Evolutionary conservation across 2,113 vertebrate species (phyloP).

Genomic region (Parus major): DNA sequence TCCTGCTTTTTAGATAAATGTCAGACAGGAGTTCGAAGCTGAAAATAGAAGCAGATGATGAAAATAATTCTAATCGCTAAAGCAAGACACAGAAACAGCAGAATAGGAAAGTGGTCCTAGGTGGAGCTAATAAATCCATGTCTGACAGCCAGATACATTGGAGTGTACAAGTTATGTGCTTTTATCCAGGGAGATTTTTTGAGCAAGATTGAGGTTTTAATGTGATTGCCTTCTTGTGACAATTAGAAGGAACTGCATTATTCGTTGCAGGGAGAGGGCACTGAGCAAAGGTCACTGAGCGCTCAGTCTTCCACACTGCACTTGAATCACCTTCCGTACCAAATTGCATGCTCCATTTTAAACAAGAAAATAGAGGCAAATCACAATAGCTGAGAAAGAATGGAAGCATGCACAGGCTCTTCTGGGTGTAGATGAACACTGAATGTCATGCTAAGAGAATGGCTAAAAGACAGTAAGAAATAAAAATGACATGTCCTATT

Average conservation of each 20-base stretch:
- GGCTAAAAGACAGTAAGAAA: not conserved
- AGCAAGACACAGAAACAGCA: constrained; percentile 53
- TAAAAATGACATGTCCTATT: constrained; percentile 33
- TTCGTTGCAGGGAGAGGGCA: constrained; percentile 34
- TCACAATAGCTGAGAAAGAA: constrained; percentile 7
- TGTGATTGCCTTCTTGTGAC: constrained; percentile 68
- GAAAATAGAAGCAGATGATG: constrained; percentile 64
- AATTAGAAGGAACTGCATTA: constrained; percentile 68
- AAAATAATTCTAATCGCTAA: constrained; percentile 64
- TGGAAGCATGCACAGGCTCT: not conserved
- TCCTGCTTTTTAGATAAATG: constrained; percentile 64
- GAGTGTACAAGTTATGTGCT: constrained; percentile 67
- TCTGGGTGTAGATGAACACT: constrained; percentile 11
- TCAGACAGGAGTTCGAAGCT: constrained; percentile 29
- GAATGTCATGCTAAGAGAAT: not conserved
- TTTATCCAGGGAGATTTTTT: constrained; percentile 66
- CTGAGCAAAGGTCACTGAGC: constrained; percentile 37
- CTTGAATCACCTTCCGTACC: constrained; percentile 20
- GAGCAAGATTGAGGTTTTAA: constrained; percentile 71
- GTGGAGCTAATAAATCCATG: constrained; percentile 66
- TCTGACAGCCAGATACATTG: constrained; percentile 56
- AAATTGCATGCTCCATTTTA: constrained; percentile 55
- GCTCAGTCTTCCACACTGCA: constrained; percentile 16
- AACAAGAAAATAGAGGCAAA: constrained; percentile 33
- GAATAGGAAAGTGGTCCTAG: constrained; percentile 44